Percentiles rank a stretch among this genome's conserved stretches.
phyloP scores from a whole-genome alignment of 2,797 vertebrate genomes.

The Syndactyla subalaris region DNA sequence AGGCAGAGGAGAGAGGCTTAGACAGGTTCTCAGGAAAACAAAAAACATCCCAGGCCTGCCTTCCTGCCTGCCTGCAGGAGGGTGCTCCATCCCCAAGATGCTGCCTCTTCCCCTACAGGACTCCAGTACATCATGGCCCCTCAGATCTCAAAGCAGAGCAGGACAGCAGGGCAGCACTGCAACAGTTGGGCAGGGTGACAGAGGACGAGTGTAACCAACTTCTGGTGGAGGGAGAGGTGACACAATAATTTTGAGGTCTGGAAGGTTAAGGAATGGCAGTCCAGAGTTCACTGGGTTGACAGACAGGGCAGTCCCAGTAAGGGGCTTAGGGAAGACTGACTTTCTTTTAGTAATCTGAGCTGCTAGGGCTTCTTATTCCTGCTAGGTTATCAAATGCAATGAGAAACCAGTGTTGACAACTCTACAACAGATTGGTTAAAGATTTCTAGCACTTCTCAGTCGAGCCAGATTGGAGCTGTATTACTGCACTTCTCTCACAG shows the following conservation, averaged over 20 bases:
- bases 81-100: neutral
- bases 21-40: neutral
- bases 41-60: neutral
- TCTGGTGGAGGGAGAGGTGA: neutral
- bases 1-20: neutral
- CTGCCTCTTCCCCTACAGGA: neutral
- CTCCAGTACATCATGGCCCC: neutral
- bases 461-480: constrained; percentile 41
- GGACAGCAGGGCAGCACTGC: neutral
- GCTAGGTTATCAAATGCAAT: constrained; percentile 15
- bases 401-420: constrained; percentile 56
- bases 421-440: constrained; percentile 58
- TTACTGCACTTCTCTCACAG: constrained; percentile 24
- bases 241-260: neutral
- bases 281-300: neutral
- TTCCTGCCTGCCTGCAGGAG: neutral
- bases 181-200: neutral
- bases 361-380: constrained; percentile 14
- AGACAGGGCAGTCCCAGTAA: neutral
- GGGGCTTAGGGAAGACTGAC: neutral
- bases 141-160: neutral
- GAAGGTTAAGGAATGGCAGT: neutral
- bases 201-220: neutral
- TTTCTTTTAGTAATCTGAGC: constrained; percentile 25
- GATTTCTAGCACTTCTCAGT: constrained; percentile 60